A percentile compares a stretch with the other conserved stretches of the same genome.
These are phyloP conservation scores for Scortum barcoo DNA, from an alignment of 2,113 vertebrate genomes.

Conservation along the genomic window DNA sequence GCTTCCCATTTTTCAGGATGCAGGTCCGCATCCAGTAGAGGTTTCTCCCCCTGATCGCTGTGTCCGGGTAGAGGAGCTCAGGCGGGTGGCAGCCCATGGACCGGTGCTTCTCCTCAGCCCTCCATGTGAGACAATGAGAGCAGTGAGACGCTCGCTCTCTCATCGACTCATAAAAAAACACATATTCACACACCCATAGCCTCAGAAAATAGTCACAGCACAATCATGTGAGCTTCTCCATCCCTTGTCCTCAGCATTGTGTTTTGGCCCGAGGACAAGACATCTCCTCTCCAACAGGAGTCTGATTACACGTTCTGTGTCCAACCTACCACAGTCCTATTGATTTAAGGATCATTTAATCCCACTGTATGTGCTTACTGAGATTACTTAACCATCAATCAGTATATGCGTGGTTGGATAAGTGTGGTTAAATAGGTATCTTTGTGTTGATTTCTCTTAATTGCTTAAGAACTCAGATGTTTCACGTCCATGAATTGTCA, in stretches of 20 bases:
- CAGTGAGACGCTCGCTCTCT: conserved; percentile 39
- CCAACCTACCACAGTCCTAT: conserved; percentile 7
- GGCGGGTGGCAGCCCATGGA: conserved; percentile 33
- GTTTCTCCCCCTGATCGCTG: conserved; percentile 11
- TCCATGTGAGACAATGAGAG: conserved; percentile 54
- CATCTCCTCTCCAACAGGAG: conserved; percentile 15
- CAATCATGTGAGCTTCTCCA: conserved; percentile 81
- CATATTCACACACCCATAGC: conserved; percentile 58
- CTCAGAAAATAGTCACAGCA: conserved; percentile 81
- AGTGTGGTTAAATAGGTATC: background rate
- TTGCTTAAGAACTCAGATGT: background rate
- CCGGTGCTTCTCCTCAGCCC: conserved; percentile 50
- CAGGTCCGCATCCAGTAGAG: conserved; percentile 33
- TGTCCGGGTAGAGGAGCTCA: conserved; percentile 20
- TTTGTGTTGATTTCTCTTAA: background rate
- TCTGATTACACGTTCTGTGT: conserved; percentile 18
- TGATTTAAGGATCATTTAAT: conserved; percentile 17
- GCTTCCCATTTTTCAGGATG: conserved; percentile 44
- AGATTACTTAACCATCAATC: background rate
- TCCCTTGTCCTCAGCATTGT: conserved; percentile 32
- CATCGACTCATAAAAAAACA: conserved; percentile 26
- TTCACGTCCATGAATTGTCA: background rate
- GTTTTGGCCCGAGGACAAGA: conserved; percentile 53
- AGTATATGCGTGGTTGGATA: background rate
- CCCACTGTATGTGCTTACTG: background rate